A percentile compares a stretch with the other conserved stretches of the same genome.
These are phyloP conservation scores for Hyppa rectilinea DNA, from an alignment of 2,888 invertebrate genomes.

Conservation along the genomic window DNA sequence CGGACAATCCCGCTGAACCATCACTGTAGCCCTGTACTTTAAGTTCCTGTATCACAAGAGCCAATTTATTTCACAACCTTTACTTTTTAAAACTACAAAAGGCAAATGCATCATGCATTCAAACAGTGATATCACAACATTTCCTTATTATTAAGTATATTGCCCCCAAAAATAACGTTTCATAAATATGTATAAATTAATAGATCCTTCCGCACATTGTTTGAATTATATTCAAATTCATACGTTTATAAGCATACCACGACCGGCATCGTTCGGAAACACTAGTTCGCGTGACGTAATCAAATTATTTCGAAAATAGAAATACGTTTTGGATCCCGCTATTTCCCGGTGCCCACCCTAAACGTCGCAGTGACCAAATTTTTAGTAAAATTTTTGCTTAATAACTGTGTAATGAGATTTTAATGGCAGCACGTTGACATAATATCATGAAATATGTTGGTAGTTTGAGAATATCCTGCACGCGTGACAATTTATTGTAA, in stretches of 20 bases:
- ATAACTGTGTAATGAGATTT: conserved; percentile 80
- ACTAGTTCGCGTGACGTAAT: conserved; percentile 64
- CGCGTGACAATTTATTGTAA: conserved; percentile 13
- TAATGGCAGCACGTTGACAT: conserved; percentile 70
- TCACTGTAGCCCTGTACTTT: too few relatives aligned
- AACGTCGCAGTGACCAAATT: conserved; percentile 75
- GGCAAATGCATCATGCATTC: conserved; percentile 5
- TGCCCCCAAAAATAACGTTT: conserved; percentile 27
- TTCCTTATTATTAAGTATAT: conserved; percentile 20
- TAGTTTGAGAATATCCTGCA: conserved; percentile 54
- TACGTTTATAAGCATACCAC: conserved; percentile 73
- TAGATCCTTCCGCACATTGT: conserved; percentile 62
- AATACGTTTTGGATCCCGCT: conserved; percentile 67
- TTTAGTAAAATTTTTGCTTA: conserved; percentile 81
- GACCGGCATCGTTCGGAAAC: conserved; percentile 71
- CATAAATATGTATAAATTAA: conserved; percentile 45
- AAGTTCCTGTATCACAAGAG: too few relatives aligned
- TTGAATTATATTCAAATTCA: conserved; percentile 66
- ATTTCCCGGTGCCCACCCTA: conserved; percentile 81
- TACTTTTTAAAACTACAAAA: neutral
- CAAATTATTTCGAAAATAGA: conserved; percentile 57
- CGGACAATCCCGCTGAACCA: too few relatives aligned
- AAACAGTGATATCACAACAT: neutral
- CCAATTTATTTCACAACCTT: too few relatives aligned
- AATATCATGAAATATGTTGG: conserved; percentile 53